These are phyloP conservation scores for Fissipunctia ypsillon DNA, from an alignment of 2,888 invertebrate species.

Conservation along the genomic window DNA sequence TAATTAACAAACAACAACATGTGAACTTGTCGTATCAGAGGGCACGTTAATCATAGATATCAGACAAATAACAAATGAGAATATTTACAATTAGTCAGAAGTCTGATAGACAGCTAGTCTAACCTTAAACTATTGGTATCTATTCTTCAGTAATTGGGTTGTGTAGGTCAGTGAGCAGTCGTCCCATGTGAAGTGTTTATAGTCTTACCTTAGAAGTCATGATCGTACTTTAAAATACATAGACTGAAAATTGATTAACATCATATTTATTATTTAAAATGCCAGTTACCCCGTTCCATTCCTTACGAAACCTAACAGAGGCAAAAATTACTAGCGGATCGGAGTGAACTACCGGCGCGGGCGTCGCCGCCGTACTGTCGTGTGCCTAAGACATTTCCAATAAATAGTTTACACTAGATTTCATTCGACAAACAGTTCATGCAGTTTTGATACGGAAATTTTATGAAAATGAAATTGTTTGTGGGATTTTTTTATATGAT, in stretches of 20 bases:
- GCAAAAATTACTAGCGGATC: constrained; percentile 70
- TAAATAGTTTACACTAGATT: constrained; percentile 64
- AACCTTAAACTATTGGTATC: neutral
- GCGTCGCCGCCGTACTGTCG: constrained; percentile 39
- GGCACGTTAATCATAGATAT: neutral
- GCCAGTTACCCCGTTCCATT: constrained; percentile 22
- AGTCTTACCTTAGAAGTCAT: too few relatives aligned
- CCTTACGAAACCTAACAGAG: constrained; percentile 43
- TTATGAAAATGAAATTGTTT: constrained; percentile 9
- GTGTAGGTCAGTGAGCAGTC: too few relatives aligned
- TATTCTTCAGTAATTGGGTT: neutral
- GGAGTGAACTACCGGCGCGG: constrained; percentile 56
- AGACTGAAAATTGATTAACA: neutral
- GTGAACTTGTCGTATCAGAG: neutral
- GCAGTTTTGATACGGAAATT: constrained; percentile 22
- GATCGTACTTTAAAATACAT: neutral
- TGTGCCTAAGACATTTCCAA: constrained; percentile 68
- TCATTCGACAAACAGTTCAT: constrained; percentile 42
- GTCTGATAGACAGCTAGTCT: too few relatives aligned
- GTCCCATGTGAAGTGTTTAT: too few relatives aligned
- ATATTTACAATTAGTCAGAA: neutral
- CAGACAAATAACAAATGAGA: neutral
- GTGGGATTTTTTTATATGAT: neutral
- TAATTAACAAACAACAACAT: neutral
- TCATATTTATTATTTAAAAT: constrained; percentile 1